Conservation (phyloP, 1,140 invertebrate genomes). For the Brachionus rotundiformis region DNA sequence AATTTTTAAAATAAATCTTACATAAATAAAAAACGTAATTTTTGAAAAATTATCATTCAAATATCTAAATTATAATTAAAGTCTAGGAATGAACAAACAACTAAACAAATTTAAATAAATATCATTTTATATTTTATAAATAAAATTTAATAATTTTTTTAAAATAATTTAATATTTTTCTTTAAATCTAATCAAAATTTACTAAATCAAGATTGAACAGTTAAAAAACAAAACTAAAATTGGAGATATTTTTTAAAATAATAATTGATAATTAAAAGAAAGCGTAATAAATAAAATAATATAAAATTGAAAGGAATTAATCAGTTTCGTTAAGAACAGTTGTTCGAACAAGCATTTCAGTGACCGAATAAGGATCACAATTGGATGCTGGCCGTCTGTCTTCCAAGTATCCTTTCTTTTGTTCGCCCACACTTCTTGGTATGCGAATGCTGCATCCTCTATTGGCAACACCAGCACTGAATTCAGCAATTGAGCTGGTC, state of each 20-base stretch:
- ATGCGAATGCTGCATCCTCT: constrained; percentile 67
- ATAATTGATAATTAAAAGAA: background rate
- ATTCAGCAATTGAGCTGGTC: constrained; percentile 59
- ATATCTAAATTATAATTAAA: too few relatives aligned
- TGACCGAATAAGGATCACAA: constrained; percentile 35
- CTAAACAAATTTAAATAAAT: too few relatives aligned
- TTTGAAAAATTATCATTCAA: too few relatives aligned
- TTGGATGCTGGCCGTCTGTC: constrained; percentile 77
- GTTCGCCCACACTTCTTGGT: constrained; percentile 70
- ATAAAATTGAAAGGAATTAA: background rate
- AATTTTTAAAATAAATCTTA: too few relatives aligned
- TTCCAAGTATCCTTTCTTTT: constrained; percentile 86
- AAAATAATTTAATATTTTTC: too few relatives aligned
- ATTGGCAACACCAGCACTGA: constrained; percentile 66
- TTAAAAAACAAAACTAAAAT: too few relatives aligned
- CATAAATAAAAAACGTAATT: too few relatives aligned
- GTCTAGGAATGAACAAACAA: too few relatives aligned
- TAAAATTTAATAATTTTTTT: too few relatives aligned
- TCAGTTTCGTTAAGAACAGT: constrained; percentile 26
- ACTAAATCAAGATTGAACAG: too few relatives aligned
- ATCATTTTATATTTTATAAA: too few relatives aligned
- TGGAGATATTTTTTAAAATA: background rate
- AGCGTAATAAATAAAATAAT: background rate
- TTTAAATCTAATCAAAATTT: too few relatives aligned
- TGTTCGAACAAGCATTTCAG: background rate